Evolutionary conservation across 2,113 vertebrate species (phyloP).

Genomic region (Atherinomorus stipes): DNA sequence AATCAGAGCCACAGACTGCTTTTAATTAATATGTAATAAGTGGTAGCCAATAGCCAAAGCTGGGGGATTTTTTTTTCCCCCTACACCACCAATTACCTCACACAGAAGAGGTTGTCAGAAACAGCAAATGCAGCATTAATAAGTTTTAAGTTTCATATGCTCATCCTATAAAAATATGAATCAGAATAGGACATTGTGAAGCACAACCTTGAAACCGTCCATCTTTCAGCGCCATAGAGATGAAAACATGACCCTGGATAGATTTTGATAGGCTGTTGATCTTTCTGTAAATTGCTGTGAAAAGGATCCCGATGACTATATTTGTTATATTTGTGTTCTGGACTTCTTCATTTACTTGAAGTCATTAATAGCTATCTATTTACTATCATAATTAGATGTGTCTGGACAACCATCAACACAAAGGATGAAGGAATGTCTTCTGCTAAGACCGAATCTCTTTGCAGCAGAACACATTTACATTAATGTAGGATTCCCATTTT

Average conservation of each 20-base stretch:
- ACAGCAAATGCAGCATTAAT: background rate
- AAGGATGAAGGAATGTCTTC: too few relatives aligned
- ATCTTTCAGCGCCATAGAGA: background rate
- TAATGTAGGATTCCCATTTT: slow-evolving; percentile 32
- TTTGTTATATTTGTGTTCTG: background rate
- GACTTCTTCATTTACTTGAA: background rate
- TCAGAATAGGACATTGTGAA: background rate
- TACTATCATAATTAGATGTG: background rate
- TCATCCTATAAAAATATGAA: background rate
- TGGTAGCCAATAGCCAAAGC: background rate
- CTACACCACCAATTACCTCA: background rate
- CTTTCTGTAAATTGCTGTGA: too few relatives aligned
- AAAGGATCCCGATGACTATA: background rate
- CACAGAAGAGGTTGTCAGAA: background rate
- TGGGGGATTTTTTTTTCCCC: background rate
- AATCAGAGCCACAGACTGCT: too few relatives aligned
- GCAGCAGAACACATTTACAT: slow-evolving; percentile 2
- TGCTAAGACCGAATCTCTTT: background rate
- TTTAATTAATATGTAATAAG: background rate
- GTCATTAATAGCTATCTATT: background rate
- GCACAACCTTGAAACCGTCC: background rate
- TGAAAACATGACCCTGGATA: background rate
- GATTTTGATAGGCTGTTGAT: background rate
- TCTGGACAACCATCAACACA: slow-evolving; percentile 1
- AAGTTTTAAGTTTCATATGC: background rate